These are phyloP conservation scores for Carcharodon carcharias DNA, from an alignment of 2,797 vertebrate species.

Conservation along the genomic window DNA sequence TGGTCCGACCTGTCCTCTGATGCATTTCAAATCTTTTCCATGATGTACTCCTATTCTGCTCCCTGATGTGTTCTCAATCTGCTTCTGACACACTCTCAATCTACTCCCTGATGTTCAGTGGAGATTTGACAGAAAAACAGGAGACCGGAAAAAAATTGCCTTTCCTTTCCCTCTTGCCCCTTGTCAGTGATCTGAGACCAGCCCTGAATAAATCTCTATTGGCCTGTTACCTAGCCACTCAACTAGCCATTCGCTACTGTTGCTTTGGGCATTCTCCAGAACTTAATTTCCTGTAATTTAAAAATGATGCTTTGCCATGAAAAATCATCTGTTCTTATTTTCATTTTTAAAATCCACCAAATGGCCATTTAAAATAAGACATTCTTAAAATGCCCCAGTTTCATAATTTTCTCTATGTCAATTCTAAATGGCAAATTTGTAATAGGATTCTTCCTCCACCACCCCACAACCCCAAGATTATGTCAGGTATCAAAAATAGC, in stretches of 20 bases:
- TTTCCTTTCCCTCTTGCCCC: neutral
- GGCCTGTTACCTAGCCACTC: neutral
- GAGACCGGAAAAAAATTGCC: neutral
- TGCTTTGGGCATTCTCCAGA: neutral
- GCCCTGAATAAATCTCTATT: neutral
- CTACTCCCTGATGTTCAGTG: neutral
- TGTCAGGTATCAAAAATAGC: neutral
- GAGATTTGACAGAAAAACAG: slow-evolving; percentile 20
- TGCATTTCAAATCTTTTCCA: slow-evolving; percentile 11
- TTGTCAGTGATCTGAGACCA: neutral
- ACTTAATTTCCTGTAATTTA: neutral
- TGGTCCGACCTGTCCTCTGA: neutral
- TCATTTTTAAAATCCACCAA: neutral
- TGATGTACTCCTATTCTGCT: neutral
- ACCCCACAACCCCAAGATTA: neutral
- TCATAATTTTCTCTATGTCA: neutral
- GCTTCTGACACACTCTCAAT: neutral
- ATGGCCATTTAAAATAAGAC: neutral
- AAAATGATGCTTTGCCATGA: neutral
- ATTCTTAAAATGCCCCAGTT: neutral
- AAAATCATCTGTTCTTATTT: neutral
- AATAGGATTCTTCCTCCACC: too few species aligned
- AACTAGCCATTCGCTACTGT: neutral
- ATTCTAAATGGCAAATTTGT: neutral
- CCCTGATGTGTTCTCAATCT: slow-evolving; percentile 9